Percentiles rank a stretch among this genome's conserved stretches.
Conservation (phyloP, 2,797 vertebrate genomes). For the Bovichtus variegatus region DNA sequence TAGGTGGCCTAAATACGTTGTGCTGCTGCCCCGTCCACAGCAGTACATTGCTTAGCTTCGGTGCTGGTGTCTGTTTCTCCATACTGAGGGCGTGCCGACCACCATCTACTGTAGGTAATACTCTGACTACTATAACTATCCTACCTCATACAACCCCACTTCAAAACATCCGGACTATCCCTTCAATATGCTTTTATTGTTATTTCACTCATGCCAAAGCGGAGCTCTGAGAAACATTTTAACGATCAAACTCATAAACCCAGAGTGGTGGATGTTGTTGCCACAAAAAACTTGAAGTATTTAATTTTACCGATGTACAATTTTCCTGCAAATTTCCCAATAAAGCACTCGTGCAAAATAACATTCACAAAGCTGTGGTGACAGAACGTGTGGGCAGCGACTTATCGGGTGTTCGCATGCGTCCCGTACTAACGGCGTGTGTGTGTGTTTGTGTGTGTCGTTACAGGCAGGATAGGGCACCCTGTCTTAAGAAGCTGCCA, state of each 20-base stretch:
- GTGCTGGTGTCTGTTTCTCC: too few relatives aligned
- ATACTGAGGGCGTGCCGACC: too few relatives aligned
- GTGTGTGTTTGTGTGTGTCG: slow-evolving; percentile 40
- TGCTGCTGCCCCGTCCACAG: too few relatives aligned
- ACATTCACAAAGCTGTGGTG: slow-evolving; percentile 34
- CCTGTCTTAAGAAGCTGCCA: slow-evolving; percentile 37
- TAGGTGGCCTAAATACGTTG: too few relatives aligned
- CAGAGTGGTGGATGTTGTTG: slow-evolving; percentile 37
- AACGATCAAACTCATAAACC: slow-evolving; percentile 68
- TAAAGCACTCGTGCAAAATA: slow-evolving; percentile 53
- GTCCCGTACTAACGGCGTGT: slow-evolving; percentile 27
- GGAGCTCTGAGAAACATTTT: slow-evolving; percentile 66
- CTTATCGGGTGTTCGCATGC: slow-evolving; percentile 34
- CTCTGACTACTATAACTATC: too few relatives aligned
- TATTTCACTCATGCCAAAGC: slow-evolving; percentile 26
- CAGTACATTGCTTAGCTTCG: too few relatives aligned
- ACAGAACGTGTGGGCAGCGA: slow-evolving; percentile 38
- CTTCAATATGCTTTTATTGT: slow-evolving; percentile 33
- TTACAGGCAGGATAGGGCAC: slow-evolving; percentile 36
- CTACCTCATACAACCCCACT: too few relatives aligned
- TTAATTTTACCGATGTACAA: slow-evolving; percentile 60
- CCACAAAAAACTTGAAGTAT: slow-evolving; percentile 53
- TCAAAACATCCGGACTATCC: too few relatives aligned
- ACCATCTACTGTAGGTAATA: too few relatives aligned
- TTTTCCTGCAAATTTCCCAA: slow-evolving; percentile 76